Percentiles rank a stretch among this genome's conserved stretches.
Evolutionary conservation across 2,797 vertebrate genomes (phyloP).

Genomic region (Malurus splendens): DNA sequence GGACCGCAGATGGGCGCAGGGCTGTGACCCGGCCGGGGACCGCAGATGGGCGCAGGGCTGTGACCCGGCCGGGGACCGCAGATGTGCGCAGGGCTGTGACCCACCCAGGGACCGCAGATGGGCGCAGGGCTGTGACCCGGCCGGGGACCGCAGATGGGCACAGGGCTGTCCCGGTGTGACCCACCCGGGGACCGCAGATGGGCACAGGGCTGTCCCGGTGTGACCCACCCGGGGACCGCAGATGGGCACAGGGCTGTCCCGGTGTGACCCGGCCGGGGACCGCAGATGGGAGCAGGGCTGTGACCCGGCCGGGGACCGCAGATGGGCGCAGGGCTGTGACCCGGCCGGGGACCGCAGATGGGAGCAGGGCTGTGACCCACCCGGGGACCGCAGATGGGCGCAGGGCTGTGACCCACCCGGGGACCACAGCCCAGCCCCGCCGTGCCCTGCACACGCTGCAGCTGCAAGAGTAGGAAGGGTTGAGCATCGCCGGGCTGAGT

Average conservation of each 20-base stretch:
- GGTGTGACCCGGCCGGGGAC: too few relatives aligned
- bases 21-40: not conserved
- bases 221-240: not conserved
- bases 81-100: too few relatives aligned
- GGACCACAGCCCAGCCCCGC: not conserved
- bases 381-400: not conserved
- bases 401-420: not conserved
- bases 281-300: too few relatives aligned
- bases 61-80: too few relatives aligned
- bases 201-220: too few relatives aligned
- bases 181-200: too few relatives aligned
- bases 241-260: too few relatives aligned
- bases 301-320: too few relatives aligned
- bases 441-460: fast-evolving
- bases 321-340: too few relatives aligned
- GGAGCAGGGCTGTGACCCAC: too few relatives aligned
- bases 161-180: too few relatives aligned
- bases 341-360: too few relatives aligned
- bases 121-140: not conserved
- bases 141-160: not conserved
- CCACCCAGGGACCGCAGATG: not conserved
- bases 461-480: not conserved
- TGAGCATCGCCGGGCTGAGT: not conserved
- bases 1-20: not conserved
- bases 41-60: not conserved